Base-by-base conservation (phyloP, 2,113 vertebrate species). In the Catharus fuscescens region DNA sequence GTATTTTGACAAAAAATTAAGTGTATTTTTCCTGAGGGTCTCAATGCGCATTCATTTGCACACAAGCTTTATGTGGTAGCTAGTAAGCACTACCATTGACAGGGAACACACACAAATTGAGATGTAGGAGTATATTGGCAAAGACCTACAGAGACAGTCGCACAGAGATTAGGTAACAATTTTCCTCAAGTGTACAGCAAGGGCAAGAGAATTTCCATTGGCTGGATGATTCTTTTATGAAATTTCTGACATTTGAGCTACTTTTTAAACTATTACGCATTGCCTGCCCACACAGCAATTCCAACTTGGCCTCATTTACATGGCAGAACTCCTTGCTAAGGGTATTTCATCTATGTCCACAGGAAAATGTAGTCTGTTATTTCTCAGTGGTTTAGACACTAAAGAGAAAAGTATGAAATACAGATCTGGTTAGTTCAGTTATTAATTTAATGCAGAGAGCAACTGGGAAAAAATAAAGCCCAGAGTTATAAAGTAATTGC, bases 401-500 rank as follows among this genome's bases (percentile, higher is more conserved):
- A 70, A 83, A 83, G 38, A 90, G 64, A 26, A 92, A 91, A 88
- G n/a, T 56, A 78, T 66, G 76, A 88, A 88, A 92, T 60, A 62
- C 8, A 86, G 66, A 70, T 90, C 80, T 81, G 56, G 42, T 1
- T 5, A 59, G 26, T 88, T 70, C 79, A 62, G 64, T 62, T 86
- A 80, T 90, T 88, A 86, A 90, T 78, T 73, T 66, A 80, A 74
- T 70, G 14, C 38, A 78, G 56, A 83, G 17, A 86, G 28, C 8
- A 71, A 71, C 32, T 6, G 59, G 20, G 56, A 73, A 38, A 80
- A 90, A 83, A 90, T 50, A 62, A 94, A 93, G 60, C 77, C 65
- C 38, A 60, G 34, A 94, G 72, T 93, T 81, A 88, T 11, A 74
- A 92, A 90, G 64, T 80, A 88, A 90, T 91, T 77, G 64, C 18